A percentile compares a stretch with the other conserved stretches of the same genome.
Conservation (phyloP, 1,140 invertebrate species). For the Plutomurus gul region DNA sequence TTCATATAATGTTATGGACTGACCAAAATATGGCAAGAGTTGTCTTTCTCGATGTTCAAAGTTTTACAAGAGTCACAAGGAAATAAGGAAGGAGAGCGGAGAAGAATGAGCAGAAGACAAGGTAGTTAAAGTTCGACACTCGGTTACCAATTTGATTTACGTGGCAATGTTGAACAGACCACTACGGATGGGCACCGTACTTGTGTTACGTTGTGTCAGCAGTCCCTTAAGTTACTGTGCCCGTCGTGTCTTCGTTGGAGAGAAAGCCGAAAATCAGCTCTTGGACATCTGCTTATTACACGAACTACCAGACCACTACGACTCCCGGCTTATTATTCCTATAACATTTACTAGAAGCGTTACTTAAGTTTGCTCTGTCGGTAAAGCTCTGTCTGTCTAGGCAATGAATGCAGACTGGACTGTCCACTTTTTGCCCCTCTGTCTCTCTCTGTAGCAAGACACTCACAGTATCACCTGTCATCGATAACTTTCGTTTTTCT, state of each 20-base stretch:
- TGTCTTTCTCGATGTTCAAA: no score
- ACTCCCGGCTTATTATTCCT: neutral
- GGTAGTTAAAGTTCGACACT: constrained; percentile 4
- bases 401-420: no score
- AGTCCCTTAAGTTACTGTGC: no score
- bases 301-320: neutral
- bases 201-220: no score
- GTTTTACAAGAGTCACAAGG: neutral
- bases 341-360: no score
- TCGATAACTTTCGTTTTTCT: neutral
- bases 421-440: neutral
- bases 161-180: no score
- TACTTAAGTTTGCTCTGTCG: no score
- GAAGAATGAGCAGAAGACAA: neutral
- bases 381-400: no score
- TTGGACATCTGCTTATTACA: constrained; percentile 8
- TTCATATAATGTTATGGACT: no score
- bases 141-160: constrained; percentile 8
- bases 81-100: neutral
- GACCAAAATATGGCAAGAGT: no score
- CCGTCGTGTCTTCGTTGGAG: neutral
- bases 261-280: constrained; percentile 4
- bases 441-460: no score
- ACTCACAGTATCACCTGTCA: neutral
- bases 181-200: no score